Conservation (phyloP, 2,113 vertebrate species). For the Lichenostomus cassidix region DNA sequence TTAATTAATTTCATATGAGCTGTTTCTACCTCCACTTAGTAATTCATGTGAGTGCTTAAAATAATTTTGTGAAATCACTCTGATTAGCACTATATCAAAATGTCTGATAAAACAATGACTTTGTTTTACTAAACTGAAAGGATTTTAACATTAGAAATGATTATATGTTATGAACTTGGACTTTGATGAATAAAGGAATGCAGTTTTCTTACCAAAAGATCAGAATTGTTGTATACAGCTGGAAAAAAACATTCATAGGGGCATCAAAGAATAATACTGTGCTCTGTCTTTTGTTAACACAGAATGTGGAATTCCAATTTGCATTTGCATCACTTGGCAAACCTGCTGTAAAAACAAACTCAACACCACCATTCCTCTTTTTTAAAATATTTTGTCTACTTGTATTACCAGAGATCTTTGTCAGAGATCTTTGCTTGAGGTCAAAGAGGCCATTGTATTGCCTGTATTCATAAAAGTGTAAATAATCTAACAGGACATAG, state of each 20-base stretch:
- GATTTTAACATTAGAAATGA: background rate
- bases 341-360: constrained; percentile 56
- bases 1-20: constrained; percentile 17
- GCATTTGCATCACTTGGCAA: constrained; percentile 66
- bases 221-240: background rate
- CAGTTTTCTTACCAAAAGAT: background rate
- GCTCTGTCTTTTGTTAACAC: constrained; percentile 45
- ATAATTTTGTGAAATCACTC: constrained; percentile 8
- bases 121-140: constrained; percentile 5
- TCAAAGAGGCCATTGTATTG: constrained; percentile 41
- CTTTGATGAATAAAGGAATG: constrained; percentile 16
- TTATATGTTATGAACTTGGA: background rate
- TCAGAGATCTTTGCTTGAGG: constrained; percentile 50
- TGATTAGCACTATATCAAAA: background rate
- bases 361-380: constrained; percentile 39
- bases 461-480: constrained; percentile 48
- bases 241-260: background rate
- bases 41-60: background rate
- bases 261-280: constrained; percentile 39
- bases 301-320: constrained; percentile 64
- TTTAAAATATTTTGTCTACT: constrained; percentile 69
- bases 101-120: background rate
- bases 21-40: background rate
- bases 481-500: constrained; percentile 49
- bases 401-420: constrained; percentile 62